A percentile compares a stretch with the other conserved stretches of the same genome.
Evolutionary conservation across 2,797 vertebrate species (phyloP).

Genomic region (Gadopsis bispinosus): DNA sequence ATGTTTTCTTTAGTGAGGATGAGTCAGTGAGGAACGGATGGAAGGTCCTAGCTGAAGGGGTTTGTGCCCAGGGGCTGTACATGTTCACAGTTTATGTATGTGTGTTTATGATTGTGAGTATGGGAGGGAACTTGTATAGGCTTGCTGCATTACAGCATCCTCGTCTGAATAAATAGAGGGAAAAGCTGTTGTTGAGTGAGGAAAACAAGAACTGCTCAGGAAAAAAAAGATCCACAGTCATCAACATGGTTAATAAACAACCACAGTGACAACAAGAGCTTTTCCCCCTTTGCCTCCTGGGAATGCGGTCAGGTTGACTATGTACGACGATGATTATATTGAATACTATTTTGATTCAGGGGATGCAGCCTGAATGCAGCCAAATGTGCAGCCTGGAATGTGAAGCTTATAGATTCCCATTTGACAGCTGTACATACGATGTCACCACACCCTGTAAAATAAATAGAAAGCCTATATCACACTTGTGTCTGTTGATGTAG

Average conservation of each 20-base stretch:
- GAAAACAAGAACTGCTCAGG: constrained; percentile 16
- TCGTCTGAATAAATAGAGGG: constrained; percentile 31
- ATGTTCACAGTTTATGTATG: constrained; percentile 33
- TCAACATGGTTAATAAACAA: constrained; percentile 57
- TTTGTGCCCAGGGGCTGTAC: not conserved
- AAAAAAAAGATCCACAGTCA: constrained; percentile 9
- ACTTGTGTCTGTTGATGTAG: constrained; percentile 22
- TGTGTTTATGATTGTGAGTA: constrained; percentile 17
- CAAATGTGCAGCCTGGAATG: constrained; percentile 17
- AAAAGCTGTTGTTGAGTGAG: not conserved
- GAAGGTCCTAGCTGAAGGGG: not conserved
- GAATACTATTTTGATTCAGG: constrained; percentile 26
- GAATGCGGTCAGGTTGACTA: constrained; percentile 11
- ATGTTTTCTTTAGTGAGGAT: constrained; percentile 39
- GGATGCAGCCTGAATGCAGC: constrained; percentile 8
- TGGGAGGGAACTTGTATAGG: constrained; percentile 14
- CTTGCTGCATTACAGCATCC: constrained; percentile 15
- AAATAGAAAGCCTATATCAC: constrained; percentile 37
- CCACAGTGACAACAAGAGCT: constrained; percentile 27
- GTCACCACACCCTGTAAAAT: not conserved
- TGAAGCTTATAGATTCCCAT: constrained; percentile 22
- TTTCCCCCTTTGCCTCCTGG: not conserved
- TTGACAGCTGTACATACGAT: constrained; percentile 35
- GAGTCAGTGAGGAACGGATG: constrained; percentile 28
- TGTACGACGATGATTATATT: too few relatives aligned